These are phyloP conservation scores for Calidris pugnax DNA, from an alignment of 2,113 vertebrate genomes.

Conservation along the genomic window DNA sequence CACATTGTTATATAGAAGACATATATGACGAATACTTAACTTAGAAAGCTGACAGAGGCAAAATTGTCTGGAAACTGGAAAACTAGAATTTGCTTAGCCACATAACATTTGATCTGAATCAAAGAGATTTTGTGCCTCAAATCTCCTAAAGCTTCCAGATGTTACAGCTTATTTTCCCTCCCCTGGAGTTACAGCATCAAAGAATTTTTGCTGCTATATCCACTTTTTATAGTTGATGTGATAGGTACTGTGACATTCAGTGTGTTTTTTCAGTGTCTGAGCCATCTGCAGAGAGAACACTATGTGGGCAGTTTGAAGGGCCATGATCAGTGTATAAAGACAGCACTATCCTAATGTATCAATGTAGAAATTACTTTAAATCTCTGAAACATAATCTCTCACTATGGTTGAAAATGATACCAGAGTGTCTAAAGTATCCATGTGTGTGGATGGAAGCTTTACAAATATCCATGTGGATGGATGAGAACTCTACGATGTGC, in stretches of 20 bases:
- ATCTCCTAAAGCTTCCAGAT: neutral
- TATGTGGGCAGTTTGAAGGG: neutral
- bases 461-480: neutral
- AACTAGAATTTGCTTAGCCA: neutral
- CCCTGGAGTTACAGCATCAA: neutral
- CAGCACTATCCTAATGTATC: neutral
- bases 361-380: neutral
- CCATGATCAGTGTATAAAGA: neutral
- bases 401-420: neutral
- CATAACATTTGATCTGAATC: neutral
- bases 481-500: neutral
- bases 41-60: neutral
- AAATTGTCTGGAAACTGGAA: neutral
- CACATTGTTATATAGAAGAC: neutral
- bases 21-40: neutral
- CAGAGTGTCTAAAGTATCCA: neutral
- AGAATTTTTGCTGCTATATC: neutral
- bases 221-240: neutral
- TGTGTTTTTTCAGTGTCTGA: neutral
- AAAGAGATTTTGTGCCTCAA: neutral
- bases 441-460: neutral
- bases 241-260: neutral
- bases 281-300: neutral
- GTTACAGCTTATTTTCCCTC: neutral
- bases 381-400: neutral